phyloP scores from a whole-genome alignment of 2,113 vertebrate species.

The Capreolus pygargus region DNA sequence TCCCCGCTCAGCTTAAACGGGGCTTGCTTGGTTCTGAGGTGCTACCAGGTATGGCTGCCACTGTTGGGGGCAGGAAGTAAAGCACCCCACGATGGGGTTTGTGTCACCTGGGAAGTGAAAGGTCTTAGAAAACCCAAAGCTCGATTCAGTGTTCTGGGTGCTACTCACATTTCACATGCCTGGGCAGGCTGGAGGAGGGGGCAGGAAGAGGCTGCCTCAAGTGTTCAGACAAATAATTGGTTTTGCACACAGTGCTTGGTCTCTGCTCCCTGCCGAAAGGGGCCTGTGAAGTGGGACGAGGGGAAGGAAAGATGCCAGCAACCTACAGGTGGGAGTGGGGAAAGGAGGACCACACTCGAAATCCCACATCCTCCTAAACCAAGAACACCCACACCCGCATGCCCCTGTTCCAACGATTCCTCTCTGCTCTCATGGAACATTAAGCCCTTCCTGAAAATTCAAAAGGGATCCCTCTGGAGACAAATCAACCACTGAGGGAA shows the following conservation, averaged over 20 bases:
- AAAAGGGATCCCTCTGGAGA: slow-evolving; percentile 52
- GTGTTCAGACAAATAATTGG: not conserved
- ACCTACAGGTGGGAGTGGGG: not conserved
- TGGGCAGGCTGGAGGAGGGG: not conserved
- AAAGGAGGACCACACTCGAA: not conserved
- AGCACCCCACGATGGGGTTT: not conserved
- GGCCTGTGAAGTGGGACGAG: not conserved
- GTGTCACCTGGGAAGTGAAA: not conserved
- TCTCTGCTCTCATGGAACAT: not conserved
- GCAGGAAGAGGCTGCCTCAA: not conserved
- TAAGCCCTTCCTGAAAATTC: slow-evolving; percentile 26
- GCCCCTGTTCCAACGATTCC: accelerated
- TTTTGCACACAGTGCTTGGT: not conserved
- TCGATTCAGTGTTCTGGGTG: not conserved
- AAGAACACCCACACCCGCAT: not conserved
- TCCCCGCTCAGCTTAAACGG: not conserved
- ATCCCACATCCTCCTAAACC: not conserved
- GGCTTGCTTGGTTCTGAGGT: not conserved
- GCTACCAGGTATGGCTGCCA: not conserved
- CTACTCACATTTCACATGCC: not conserved
- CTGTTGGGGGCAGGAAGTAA: not conserved
- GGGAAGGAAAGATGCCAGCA: not conserved
- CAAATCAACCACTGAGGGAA: slow-evolving; percentile 33
- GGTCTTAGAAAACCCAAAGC: not conserved
- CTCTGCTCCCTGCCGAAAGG: not conserved